Percentiles rank a stretch among this genome's conserved stretches.
Conservation (phyloP, 2,888 invertebrate genomes). For the Cheilosia vernalis region DNA sequence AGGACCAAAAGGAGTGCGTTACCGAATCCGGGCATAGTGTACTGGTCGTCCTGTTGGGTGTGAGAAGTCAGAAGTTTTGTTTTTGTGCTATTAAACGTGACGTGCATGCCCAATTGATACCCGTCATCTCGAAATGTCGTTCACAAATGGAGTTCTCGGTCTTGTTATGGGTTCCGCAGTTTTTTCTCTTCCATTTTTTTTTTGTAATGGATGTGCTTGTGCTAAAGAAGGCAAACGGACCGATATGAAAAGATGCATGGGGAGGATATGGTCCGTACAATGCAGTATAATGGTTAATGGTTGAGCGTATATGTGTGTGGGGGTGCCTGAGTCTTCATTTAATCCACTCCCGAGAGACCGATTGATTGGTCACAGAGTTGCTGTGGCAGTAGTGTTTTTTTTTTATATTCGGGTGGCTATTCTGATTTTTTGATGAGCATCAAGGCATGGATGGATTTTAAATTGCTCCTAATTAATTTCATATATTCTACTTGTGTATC, state of each 20-base stretch:
- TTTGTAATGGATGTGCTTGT: conserved; percentile 43
- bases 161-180: conserved; percentile 42
- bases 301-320: conserved; percentile 24
- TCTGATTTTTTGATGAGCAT: conserved; percentile 69
- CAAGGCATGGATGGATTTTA: conserved; percentile 69
- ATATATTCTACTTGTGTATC: neutral
- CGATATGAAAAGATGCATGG: conserved; percentile 50
- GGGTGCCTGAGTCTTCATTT: conserved; percentile 37
- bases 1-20: conserved; percentile 33
- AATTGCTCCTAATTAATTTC: conserved; percentile 67
- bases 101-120: conserved; percentile 59
- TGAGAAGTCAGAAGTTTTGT: conserved; percentile 44
- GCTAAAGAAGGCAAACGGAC: conserved; percentile 47
- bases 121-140: conserved; percentile 63
- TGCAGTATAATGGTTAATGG: conserved; percentile 51
- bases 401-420: conserved; percentile 32
- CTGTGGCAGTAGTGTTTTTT: neutral
- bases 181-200: too few relatives aligned
- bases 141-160: conserved; percentile 66
- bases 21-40: conserved; percentile 30
- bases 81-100: conserved; percentile 74
- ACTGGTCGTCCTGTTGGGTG: conserved; percentile 10
- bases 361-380: conserved; percentile 63
- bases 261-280: conserved; percentile 37
- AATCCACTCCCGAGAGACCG: conserved; percentile 66